Evolutionary conservation across 2,797 vertebrate genomes (phyloP).

Genomic region (Fistularia commersonii): DNA sequence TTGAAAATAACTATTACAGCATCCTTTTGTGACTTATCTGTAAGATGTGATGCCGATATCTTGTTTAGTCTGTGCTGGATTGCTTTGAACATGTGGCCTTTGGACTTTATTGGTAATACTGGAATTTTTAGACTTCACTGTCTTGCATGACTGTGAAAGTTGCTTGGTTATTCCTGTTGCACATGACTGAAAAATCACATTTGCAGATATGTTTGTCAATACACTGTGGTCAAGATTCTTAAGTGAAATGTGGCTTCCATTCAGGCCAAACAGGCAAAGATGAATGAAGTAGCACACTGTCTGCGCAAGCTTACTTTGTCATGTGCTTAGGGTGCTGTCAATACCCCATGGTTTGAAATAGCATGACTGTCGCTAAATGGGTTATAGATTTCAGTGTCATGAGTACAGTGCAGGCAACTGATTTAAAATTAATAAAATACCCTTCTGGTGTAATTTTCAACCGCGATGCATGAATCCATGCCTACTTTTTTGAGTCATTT

Average conservation of each 20-base stretch:
- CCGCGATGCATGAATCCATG: no score
- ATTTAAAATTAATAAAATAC: no score
- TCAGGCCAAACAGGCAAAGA: conserved; percentile 1
- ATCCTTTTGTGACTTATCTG: no score
- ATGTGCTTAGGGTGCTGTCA: conserved; percentile 23
- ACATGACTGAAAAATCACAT: conserved; percentile 32
- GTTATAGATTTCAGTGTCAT: no score
- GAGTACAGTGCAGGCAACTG: no score
- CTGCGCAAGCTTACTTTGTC: conserved; percentile 18
- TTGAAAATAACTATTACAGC: no score
- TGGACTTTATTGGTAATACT: not conserved
- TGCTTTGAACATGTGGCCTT: not conserved
- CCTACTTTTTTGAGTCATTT: no score
- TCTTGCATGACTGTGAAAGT: not conserved
- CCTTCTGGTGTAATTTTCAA: no score
- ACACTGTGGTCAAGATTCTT: conserved; percentile 27
- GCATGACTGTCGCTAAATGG: no score
- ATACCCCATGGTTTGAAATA: conserved; percentile 3
- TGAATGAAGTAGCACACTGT: conserved; percentile 33
- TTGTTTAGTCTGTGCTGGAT: no score
- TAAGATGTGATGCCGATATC: no score
- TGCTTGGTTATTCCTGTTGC: not conserved
- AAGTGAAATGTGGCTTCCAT: conserved; percentile 7
- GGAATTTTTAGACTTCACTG: not conserved
- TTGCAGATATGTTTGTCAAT: conserved; percentile 22